Evolutionary conservation across 1,140 invertebrate genomes (phyloP).

Genomic region (Linepithema humile): DNA sequence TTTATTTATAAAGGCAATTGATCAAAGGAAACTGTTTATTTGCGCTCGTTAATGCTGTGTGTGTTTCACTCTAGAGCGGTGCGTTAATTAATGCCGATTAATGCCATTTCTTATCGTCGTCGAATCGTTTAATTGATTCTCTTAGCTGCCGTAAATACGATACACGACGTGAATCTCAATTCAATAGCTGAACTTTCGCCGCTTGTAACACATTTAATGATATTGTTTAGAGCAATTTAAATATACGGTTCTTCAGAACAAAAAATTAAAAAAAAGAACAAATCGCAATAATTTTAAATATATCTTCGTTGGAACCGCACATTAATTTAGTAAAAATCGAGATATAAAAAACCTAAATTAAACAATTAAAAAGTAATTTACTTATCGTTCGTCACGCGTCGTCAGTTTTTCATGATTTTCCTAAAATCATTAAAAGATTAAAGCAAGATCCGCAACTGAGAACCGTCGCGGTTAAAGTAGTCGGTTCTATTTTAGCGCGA

Average conservation of each 20-base stretch:
- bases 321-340: no score
- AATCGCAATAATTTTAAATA: background rate
- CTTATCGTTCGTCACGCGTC: background rate
- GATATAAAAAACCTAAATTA: background rate
- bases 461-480: conserved; percentile 6
- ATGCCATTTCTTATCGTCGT: conserved; percentile 25
- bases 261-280: background rate
- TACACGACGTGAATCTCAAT: conserved; percentile 37
- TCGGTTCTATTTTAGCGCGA: conserved; percentile 58
- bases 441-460: background rate
- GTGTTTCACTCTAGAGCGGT: background rate
- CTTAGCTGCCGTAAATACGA: conserved; percentile 30
- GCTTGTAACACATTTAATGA: conserved; percentile 8
- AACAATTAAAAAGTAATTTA: background rate
- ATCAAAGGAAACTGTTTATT: background rate
- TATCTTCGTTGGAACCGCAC: no score
- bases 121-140: conserved; percentile 35
- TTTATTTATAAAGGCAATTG: background rate
- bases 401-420: background rate
- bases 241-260: background rate
- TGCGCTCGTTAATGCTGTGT: background rate
- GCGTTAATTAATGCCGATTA: conserved; percentile 20
- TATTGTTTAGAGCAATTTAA: conserved; percentile 19
- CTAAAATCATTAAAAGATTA: conserved; percentile 14
- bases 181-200: conserved; percentile 1